phyloP scores from a whole-genome alignment of 2,797 vertebrate species.

The Poecile montanus region DNA sequence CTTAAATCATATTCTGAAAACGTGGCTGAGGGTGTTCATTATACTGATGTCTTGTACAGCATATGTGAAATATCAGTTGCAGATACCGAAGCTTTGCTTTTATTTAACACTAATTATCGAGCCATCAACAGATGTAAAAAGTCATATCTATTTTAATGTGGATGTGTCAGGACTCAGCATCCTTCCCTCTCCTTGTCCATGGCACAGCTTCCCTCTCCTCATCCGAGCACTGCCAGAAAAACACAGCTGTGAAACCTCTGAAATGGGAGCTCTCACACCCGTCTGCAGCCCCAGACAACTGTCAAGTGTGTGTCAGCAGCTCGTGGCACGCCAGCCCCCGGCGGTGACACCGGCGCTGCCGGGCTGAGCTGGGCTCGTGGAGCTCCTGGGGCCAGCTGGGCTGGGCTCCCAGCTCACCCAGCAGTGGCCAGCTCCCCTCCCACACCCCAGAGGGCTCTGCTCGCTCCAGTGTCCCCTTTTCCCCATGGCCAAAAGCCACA shows the following conservation, averaged over 20 bases:
- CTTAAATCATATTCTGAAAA: slow-evolving; percentile 24
- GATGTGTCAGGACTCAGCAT: background rate
- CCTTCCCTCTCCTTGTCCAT: background rate
- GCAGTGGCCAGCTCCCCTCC: fast-evolving
- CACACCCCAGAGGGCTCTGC: fast-evolving
- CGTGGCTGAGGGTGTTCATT: slow-evolving; percentile 11
- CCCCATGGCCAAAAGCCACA: background rate
- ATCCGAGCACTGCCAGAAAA: background rate
- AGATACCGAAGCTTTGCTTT: slow-evolving; percentile 41
- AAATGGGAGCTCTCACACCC: background rate
- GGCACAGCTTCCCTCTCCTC: background rate
- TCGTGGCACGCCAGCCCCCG: background rate
- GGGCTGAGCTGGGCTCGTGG: fast-evolving
- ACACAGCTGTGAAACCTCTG: background rate
- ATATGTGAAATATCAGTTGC: slow-evolving; percentile 11
- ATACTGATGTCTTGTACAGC: slow-evolving; percentile 7
- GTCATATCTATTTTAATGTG: background rate
- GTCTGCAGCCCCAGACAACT: background rate
- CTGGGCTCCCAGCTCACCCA: background rate
- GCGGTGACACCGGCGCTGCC: background rate
- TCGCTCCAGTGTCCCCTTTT: background rate
- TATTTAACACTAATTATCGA: slow-evolving; percentile 66
- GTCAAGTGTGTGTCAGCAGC: background rate
- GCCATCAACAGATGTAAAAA: slow-evolving; percentile 32
- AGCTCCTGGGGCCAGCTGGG: background rate